Base-by-base conservation (phyloP, 2,113 vertebrate species). In the Clarias macrocephalus region DNA sequence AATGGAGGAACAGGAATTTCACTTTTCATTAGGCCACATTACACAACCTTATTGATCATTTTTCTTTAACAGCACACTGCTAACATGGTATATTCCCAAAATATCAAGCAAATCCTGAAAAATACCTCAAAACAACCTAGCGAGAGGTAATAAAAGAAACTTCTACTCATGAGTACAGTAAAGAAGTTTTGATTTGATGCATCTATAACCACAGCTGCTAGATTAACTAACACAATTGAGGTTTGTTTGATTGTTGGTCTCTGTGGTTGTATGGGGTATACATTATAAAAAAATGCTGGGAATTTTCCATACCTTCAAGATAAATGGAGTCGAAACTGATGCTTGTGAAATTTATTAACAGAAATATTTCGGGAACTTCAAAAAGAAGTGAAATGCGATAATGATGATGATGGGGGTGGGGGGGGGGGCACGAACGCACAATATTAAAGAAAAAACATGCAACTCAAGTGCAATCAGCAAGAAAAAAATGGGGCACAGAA, bases 331-430 rank as follows among this genome's bases (percentile, higher is more conserved):
- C 88, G 59, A 80, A 86, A 16, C 2, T 90, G 90, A 96, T 97
- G 96, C 97, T 98, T 96, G 96, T 97, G 95, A 97, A 94, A 92
- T 99, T 99, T 99, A 98, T 97, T 99, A 72, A 97, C 93, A 84
- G 86, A 95, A 96, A 96, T 95, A 90, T 94, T 37, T 95, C 96
- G 96, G 97, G 97, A 97, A 96, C 95, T 96, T 97, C 94, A 96
- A 95, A 95, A 96, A 94, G 60, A 66, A 95, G 94, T 90, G 85
- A 88, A 91, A 92, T 83, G 85, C 91, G 90, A 92, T 87, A 90
- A 85, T 63, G 62, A 88, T 82, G n/a, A 73, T 90, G 62, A 85
- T 81, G 62, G 91, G 11, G 52, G 16, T n/a, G 2, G 73, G 81
- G 54, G 70, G 77, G 81, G 80, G 66, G 37, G 37, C 3, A 5